Percentiles rank a stretch among this genome's conserved stretches.
phyloP scores from a whole-genome alignment of 2,888 invertebrate species.

The Rosalia funebris region DNA sequence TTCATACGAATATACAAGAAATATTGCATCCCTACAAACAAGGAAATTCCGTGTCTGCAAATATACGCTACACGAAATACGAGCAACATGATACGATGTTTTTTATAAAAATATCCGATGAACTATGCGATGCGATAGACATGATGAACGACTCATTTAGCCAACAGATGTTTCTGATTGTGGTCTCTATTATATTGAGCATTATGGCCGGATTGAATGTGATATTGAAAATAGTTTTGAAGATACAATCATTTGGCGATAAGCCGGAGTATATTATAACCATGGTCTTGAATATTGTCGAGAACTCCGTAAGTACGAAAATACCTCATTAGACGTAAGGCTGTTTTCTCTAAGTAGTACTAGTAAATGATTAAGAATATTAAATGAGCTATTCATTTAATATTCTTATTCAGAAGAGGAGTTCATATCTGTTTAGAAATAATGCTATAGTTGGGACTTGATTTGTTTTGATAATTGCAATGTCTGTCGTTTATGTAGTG shows the following conservation, averaged over 20 bases:
- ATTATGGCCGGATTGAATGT: neutral
- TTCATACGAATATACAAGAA: constrained; percentile 22
- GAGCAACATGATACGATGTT: neutral
- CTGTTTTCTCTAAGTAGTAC: too few species aligned
- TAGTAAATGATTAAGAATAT: too few species aligned
- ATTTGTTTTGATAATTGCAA: too few species aligned
- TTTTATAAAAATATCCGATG: constrained; percentile 3
- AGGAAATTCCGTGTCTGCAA: neutral
- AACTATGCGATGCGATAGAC: constrained; percentile 8
- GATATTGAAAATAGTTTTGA: constrained; percentile 5
- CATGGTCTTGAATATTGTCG: neutral
- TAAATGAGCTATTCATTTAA: too few species aligned
- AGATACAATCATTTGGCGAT: neutral
- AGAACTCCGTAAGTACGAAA: constrained; percentile 23
- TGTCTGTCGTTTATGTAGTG: too few species aligned
- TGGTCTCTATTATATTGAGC: neutral
- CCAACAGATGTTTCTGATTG: constrained; percentile 2
- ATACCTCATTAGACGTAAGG: too few species aligned
- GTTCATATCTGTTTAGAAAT: too few species aligned
- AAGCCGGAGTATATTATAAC: too few species aligned
- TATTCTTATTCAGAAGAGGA: too few species aligned
- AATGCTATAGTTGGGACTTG: too few species aligned
- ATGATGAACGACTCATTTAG: constrained; percentile 7
- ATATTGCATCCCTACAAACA: neutral
- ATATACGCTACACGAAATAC: neutral